These are phyloP conservation scores for Drosophila punjabiensis DNA, from an alignment of 1,140 invertebrate species.

Conservation along the genomic window DNA sequence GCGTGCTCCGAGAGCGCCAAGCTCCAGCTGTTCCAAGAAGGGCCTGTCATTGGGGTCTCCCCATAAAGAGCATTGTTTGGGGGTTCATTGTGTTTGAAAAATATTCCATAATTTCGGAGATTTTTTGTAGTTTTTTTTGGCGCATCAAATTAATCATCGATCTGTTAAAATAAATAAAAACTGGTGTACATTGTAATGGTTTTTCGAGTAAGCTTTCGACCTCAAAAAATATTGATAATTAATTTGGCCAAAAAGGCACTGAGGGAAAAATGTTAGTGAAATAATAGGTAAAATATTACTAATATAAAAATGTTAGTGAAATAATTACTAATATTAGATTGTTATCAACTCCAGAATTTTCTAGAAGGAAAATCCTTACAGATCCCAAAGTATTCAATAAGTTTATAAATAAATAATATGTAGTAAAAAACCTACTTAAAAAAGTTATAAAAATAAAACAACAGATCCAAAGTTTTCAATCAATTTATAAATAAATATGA, in stretches of 20 bases:
- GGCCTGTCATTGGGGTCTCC: constrained; percentile 65
- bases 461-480: too few relatives aligned
- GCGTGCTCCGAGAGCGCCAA: constrained; percentile 71
- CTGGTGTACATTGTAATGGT: constrained; percentile 73
- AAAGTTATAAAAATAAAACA: not conserved
- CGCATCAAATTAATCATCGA: constrained; percentile 75
- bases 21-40: constrained; percentile 76
- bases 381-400: too few relatives aligned
- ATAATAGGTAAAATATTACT: not conserved
- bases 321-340: not conserved
- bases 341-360: too few relatives aligned
- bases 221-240: constrained; percentile 71
- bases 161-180: constrained; percentile 82
- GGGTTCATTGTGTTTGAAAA: constrained; percentile 21
- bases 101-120: constrained; percentile 40
- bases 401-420: not conserved
- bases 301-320: not conserved
- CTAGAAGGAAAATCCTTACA: not conserved
- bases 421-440: too few relatives aligned
- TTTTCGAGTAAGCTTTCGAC: constrained; percentile 45
- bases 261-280: constrained; percentile 10
- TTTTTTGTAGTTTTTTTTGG: constrained; percentile 50
- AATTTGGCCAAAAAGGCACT: constrained; percentile 59
- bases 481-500: not conserved
- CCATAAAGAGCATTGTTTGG: not conserved